Conservation (phyloP, 2,888 invertebrate species). For the Ophion ventricosus region DNA sequence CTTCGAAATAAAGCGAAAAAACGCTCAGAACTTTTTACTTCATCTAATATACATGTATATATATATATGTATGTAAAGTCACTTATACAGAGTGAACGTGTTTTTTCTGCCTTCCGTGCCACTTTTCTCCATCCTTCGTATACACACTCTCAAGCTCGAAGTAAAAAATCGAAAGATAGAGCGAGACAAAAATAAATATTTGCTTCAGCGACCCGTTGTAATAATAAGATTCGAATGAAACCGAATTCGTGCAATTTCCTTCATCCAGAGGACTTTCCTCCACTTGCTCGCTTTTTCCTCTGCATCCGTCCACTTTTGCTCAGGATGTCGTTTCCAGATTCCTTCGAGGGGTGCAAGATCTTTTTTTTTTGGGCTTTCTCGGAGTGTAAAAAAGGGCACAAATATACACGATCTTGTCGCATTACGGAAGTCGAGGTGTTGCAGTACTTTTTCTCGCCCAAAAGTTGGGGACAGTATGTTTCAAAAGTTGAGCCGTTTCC, state of each 20-base stretch:
- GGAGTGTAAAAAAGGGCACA: neutral
- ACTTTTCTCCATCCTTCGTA: conserved; percentile 54
- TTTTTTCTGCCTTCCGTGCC: conserved; percentile 50
- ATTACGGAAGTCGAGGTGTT: too few relatives aligned
- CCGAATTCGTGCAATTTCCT: conserved; percentile 63
- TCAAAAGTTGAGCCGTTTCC: too few relatives aligned
- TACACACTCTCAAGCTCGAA: conserved; percentile 2
- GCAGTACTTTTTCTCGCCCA: too few relatives aligned
- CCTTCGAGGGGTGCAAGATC: conserved; percentile 8
- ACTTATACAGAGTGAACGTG: conserved; percentile 36
- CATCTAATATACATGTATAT: neutral
- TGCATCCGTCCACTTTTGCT: conserved; percentile 1
- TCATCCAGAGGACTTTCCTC: conserved; percentile 40
- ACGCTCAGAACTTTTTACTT: too few relatives aligned
- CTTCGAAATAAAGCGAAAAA: too few relatives aligned
- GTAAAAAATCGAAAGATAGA: conserved; percentile 13
- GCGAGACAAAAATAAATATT: conserved; percentile 57
- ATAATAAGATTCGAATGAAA: conserved; percentile 62
- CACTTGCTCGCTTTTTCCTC: conserved; percentile 29
- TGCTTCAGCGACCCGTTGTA: conserved; percentile 58
- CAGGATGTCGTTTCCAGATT: conserved; percentile 18
- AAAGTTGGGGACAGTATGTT: too few relatives aligned
- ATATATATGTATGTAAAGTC: conserved; percentile 1
- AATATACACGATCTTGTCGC: too few relatives aligned
- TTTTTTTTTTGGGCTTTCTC: neutral